Base-by-base conservation (phyloP, 2,113 vertebrate genomes). In the Scytalopus superciliaris region DNA sequence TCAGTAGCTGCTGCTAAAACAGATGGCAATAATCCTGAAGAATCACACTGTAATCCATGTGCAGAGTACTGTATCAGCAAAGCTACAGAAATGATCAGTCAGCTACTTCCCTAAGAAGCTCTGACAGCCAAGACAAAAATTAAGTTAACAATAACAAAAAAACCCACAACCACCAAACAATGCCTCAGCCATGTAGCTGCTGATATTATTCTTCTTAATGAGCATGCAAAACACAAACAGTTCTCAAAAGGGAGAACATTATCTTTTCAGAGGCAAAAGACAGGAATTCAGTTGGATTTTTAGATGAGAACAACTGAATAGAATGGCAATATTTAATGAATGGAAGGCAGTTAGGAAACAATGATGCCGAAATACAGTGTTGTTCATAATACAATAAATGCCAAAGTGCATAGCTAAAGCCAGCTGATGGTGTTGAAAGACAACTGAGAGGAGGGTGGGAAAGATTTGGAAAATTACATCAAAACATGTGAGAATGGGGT, bases 191-290 rank as follows among this genome's bases (percentile, higher is more conserved):
- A 79, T 2, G 3, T 0, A 75, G 37, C 64, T 91, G 40, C 14
- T 62, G 69, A 68, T 70, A 68, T 8, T 79, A 73, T 33, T 77
- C n/a, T 63, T 84, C 40, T 60, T 72, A 87, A 92, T 8, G 19
- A 79, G 40, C 28, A 63, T 24, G n/a, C 40, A 84, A 84, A 91
- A 92, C 12, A 68, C 25, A 52, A 89, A 72, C 24, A 40, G 14
- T 72, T 63, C 57, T 91, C 70, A 68, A 55, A 94, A 92, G 19
- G 49, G 15, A 82, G 30, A 19, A 82, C 14, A 10, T 68, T 56
- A 78, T 79, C 62, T 72, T 93, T 91, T 57, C 84, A 89, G 49
- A 89, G 9, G 53, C n/a, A 93, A 72, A 95, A 91, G 47, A 83
- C 1, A 47, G 8, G 42, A 85, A 87, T 80, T 79, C 70, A 42